Conservation (phyloP, 2,888 invertebrate genomes). For the Vesta saturnalis region DNA sequence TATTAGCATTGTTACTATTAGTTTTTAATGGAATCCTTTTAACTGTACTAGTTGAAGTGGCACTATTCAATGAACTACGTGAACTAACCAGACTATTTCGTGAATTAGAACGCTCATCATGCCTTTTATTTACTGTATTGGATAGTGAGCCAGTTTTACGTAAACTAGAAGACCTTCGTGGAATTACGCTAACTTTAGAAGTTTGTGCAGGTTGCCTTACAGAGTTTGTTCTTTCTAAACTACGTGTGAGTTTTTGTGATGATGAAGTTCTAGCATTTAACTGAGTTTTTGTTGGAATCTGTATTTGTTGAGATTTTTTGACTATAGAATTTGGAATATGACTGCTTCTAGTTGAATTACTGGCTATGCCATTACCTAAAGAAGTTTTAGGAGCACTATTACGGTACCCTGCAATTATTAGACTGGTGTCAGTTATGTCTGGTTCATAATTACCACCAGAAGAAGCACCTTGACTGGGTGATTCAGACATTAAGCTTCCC, state of each 20-base stretch:
- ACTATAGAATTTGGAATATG: conserved; percentile 25
- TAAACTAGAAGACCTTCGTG: conserved; percentile 59
- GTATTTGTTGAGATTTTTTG: conserved; percentile 7
- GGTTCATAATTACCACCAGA: conserved; percentile 70
- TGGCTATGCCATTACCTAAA: conserved; percentile 35
- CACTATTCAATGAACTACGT: conserved; percentile 84
- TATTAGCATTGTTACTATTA: conserved; percentile 45
- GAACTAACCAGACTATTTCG: conserved; percentile 84
- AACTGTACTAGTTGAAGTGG: conserved; percentile 81
- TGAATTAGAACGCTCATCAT: conserved; percentile 81
- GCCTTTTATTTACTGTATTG: conserved; percentile 57
- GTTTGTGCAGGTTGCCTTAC: conserved; percentile 47
- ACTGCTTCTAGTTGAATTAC: conserved; percentile 3
- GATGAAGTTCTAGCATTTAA: conserved; percentile 46
- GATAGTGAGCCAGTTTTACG: conserved; percentile 58
- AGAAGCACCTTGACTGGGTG: conserved; percentile 85
- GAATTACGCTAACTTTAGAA: conserved; percentile 56
- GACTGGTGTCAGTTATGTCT: conserved; percentile 60
- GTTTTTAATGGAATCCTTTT: conserved; percentile 69
- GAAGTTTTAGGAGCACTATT: conserved; percentile 25
- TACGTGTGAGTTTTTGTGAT: conserved; percentile 49
- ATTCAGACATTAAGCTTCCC: conserved; percentile 87
- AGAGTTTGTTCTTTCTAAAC: conserved; percentile 50
- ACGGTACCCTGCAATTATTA: conserved; percentile 48
- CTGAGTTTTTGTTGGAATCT: conserved; percentile 11